phyloP scores from a whole-genome alignment of 1,140 invertebrate genomes.

The Stegodyphus mimosarum region DNA sequence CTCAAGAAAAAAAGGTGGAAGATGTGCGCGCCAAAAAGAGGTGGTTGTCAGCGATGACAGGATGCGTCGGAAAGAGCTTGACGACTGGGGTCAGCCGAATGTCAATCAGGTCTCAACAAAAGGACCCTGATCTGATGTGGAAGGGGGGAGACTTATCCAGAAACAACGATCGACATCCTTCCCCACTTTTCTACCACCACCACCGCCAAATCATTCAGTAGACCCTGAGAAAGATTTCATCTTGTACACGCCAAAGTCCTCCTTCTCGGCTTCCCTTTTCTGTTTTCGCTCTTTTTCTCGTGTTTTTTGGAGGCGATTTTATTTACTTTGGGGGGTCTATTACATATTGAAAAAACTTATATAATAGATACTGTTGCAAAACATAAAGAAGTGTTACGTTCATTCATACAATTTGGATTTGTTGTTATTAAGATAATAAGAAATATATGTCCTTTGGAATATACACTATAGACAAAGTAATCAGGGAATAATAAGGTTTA shows the following conservation, averaged over 20 bases:
- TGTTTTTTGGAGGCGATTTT: constrained; percentile 35
- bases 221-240: constrained; percentile 51
- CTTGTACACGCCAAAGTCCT: constrained; percentile 45
- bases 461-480: no score
- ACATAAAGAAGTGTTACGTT: no score
- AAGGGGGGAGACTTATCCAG: background rate
- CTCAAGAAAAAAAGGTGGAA: background rate
- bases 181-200: background rate
- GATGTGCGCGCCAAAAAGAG: background rate
- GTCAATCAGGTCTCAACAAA: constrained; percentile 41
- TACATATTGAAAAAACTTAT: background rate
- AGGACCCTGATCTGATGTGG: background rate
- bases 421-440: no score
- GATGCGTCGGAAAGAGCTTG: background rate
- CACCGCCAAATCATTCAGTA: constrained; percentile 35
- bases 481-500: no score
- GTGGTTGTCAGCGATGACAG: background rate
- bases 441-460: no score
- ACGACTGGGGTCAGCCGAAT: constrained; percentile 22
- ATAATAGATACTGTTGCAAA: background rate
- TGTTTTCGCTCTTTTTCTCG: constrained; percentile 20
- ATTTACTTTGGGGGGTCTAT: constrained; percentile 27
- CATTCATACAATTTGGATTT: no score
- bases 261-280: constrained; percentile 18
- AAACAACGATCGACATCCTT: constrained; percentile 32